Percentiles rank a stretch among this genome's conserved stretches.
Conservation (phyloP, 2,113 vertebrate species). For the Alosa alosa region DNA sequence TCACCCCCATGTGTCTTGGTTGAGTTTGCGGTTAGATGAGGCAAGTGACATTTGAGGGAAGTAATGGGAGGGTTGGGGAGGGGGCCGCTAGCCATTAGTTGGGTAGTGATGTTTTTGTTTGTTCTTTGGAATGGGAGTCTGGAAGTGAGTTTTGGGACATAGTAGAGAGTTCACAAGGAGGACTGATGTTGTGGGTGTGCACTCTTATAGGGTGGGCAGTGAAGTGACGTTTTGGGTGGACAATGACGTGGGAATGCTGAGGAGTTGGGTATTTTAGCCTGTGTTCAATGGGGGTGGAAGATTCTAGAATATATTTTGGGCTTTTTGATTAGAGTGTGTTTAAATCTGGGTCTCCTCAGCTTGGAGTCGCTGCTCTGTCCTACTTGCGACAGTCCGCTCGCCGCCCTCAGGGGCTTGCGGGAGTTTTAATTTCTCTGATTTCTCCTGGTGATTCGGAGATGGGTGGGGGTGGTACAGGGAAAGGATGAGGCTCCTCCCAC, state of each 20-base stretch:
- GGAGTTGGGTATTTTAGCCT: neutral
- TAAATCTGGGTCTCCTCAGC: constrained; percentile 15
- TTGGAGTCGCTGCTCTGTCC: neutral
- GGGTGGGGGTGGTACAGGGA: neutral
- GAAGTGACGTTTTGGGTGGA: neutral
- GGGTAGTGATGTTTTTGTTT: neutral
- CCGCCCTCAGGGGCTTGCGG: neutral
- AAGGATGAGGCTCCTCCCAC: neutral
- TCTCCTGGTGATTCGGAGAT: neutral
- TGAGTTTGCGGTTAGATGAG: neutral
- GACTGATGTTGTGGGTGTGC: neutral
- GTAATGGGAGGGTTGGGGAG: neutral
- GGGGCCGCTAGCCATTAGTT: neutral
- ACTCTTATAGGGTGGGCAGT: neutral
- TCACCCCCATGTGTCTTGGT: neutral
- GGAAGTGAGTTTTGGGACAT: neutral
- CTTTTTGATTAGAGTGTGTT: constrained; percentile 1
- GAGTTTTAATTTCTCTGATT: constrained; percentile 19
- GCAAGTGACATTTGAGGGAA: neutral
- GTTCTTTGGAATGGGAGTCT: neutral
- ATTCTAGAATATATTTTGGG: neutral
- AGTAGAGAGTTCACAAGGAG: neutral
- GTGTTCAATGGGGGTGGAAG: neutral
- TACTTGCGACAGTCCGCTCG: constrained; percentile 3
- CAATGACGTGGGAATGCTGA: neutral